Evolutionary conservation across 2,113 vertebrate species (phyloP), one percentile per base, ranked within the genome.

Genomic region (Scophthalmus maximus): DNA sequence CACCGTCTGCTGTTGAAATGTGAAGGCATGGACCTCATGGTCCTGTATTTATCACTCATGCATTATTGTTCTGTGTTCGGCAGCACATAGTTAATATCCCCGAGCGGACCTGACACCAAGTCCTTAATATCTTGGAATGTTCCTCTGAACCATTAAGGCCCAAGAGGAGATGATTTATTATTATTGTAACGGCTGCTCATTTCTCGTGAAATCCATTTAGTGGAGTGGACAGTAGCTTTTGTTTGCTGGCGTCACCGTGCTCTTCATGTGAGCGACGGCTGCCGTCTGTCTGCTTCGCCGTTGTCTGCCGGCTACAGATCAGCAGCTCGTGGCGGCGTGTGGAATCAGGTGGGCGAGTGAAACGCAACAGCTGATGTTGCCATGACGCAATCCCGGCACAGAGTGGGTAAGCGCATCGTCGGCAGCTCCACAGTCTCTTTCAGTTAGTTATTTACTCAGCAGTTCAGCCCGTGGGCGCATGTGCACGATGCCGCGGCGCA

Each of bases 371-470:
- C 79, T 83, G 87, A 89, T 83, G 83, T 72, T 78, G 78, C 68
- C 56, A 64, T 89, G 89, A 87, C 82, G 83, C 82, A 89, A 88
- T 69, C 76, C 68, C n/a, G 26, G 76, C 78, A 83, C 34, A 68
- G 74, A 87, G 61, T 30, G 64, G 51, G 82, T 73, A 85, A 88
- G 71, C 38, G 46, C 79, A 75, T 73, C 66, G 66, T 46, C 61
- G 23, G 46, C 51, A 38, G 65, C 77, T 57, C 63, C 25, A 32
- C 59, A 15, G 71, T 34, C 64, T 57, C 30, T 69, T 82, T 75
- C 83, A 77, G 78, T 69, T 34, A 18, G 53, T 32, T 81, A 72
- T 88, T 84, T 79, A 78, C 81, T 74, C 59, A 58, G 63, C 70
- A 65, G 67, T 61, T 81, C 46, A 60, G 68, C 68, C 72, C n/a